Base-by-base conservation (phyloP, 2,113 vertebrate genomes). In the Hippocampus comes region DNA sequence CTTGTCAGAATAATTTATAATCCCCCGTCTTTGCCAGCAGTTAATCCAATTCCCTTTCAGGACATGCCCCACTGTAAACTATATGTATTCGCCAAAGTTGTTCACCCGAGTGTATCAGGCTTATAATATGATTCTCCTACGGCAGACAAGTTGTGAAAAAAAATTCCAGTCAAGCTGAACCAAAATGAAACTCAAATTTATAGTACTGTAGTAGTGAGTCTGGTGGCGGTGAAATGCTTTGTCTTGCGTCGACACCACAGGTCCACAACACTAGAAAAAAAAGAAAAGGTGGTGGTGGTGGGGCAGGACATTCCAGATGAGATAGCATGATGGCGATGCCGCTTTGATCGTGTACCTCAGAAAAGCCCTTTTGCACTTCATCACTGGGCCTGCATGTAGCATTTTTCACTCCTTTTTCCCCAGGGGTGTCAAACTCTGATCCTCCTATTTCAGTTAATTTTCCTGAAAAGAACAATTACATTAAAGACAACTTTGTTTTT, bases 31-130 rank as follows among this genome's bases (percentile, higher is more conserved):
- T 84, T 83, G 72, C 75, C 70, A 73, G 56, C 64, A 57, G 77
- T 86, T 87, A 91, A 89, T 88, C 87, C 87, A 85, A 87, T 89
- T 89, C 70, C 76, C 75, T 77, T 77, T 71, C 77, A 86, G 81
- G 55, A 72, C 71, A 77, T 71, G 77, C 41, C 60, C 66, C 63
- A 70, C 83, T 84, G 68, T 79, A 84, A 84, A 80, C 74, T 82
- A 67, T 78, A 84, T 73, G 71, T 82, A 80, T 84, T 72, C 53
- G 74, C 67, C 77, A 67, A 76, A 78, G 78, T 76, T 82, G 82
- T 79, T 84, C 78, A 74, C 70, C 76, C 79, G 67, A 87, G 74
- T 87, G 83, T 87, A 74, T 77, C 77, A 68, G 73, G 78, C 80
- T 89, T 83, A 85, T 71, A 65, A 65, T 43, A 70, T 76, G 78